phyloP scores from a whole-genome alignment of 1,140 invertebrate genomes.

The Drosophila kohkoa region DNA sequence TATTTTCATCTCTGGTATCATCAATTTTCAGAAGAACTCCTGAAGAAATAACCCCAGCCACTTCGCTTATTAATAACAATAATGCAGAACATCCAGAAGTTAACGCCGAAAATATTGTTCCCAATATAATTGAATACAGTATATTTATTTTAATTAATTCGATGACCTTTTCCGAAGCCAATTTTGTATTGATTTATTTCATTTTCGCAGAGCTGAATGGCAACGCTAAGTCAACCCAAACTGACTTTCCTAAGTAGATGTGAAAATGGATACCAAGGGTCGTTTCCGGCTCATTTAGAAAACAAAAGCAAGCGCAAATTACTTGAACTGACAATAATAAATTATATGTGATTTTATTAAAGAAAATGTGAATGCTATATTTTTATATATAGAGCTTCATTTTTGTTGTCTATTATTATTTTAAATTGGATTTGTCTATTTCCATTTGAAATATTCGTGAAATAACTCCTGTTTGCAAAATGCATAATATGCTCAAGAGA shows the following conservation, averaged over 20 bases:
- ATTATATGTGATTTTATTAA: too few species aligned
- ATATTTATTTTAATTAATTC: not conserved
- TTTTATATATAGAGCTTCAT: too few species aligned
- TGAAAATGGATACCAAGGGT: too few species aligned
- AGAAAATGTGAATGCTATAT: too few species aligned
- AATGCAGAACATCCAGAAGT: too few species aligned
- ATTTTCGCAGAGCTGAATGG: not conserved
- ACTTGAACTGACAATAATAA: too few species aligned
- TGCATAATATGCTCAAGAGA: too few species aligned
- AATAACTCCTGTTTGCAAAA: too few species aligned
- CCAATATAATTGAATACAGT: not conserved
- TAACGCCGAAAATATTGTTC: not conserved
- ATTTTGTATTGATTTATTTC: not conserved
- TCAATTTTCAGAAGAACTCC: not conserved
- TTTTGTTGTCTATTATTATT: too few species aligned
- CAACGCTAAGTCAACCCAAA: slow-evolving; percentile 2
- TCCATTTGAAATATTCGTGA: too few species aligned
- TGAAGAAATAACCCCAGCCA: not conserved
- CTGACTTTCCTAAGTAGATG: not conserved
- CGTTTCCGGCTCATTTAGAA: not conserved
- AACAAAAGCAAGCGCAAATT: too few species aligned
- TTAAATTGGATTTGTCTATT: too few species aligned
- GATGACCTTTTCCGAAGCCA: not conserved
- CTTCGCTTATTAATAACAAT: not conserved
- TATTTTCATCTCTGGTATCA: not conserved